Percentiles rank a stretch among this genome's conserved stretches.
These are phyloP conservation scores for Seira sanloemensis DNA, from an alignment of 2,888 invertebrate species.

Conservation along the genomic window DNA sequence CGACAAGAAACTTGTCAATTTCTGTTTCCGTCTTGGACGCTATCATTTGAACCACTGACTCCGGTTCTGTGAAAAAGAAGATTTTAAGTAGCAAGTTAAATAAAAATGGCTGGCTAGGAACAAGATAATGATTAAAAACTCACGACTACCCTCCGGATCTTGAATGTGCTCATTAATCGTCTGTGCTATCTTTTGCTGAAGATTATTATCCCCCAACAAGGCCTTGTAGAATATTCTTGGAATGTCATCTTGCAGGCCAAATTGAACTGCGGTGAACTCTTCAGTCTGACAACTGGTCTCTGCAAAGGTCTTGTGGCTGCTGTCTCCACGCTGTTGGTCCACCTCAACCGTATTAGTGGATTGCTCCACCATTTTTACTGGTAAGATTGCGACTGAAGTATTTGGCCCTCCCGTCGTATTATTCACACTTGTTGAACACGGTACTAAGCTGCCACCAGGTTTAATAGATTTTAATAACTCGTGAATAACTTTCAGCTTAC, in stretches of 20 bases:
- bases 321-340: no score
- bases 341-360: no score
- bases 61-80: neutral
- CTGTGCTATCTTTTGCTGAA: slow-evolving; percentile 47
- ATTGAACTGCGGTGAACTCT: slow-evolving; percentile 41
- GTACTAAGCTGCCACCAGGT: no score
- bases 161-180: slow-evolving; percentile 57
- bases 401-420: no score
- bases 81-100: slow-evolving; percentile 7
- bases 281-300: slow-evolving; percentile 42
- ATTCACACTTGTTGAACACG: no score
- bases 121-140: neutral
- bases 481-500: slow-evolving; percentile 18
- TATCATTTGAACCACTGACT: slow-evolving; percentile 15
- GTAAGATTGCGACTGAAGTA: no score
- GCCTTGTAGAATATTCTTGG: slow-evolving; percentile 50
- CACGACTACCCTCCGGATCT: slow-evolving; percentile 25
- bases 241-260: slow-evolving; percentile 41
- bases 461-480: neutral
- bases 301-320: neutral
- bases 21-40: slow-evolving; percentile 48
- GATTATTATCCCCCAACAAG: slow-evolving; percentile 36
- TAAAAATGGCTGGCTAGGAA: neutral
- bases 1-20: slow-evolving; percentile 61
- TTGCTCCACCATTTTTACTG: no score